phyloP scores from a whole-genome alignment of 1,140 invertebrate species.

The Hylyphantes graminicola region DNA sequence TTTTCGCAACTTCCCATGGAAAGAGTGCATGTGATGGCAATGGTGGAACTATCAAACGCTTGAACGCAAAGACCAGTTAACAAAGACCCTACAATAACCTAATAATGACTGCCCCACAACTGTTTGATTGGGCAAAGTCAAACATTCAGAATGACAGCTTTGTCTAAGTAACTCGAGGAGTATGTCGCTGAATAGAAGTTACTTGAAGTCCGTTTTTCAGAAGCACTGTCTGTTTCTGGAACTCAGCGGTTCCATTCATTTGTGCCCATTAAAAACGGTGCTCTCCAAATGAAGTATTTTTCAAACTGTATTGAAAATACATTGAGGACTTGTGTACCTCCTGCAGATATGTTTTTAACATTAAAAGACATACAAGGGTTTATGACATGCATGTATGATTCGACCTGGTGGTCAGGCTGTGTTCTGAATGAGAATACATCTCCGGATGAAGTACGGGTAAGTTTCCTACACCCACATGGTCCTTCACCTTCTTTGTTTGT shows the following conservation, averaged over 20 bases:
- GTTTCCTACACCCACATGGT: neutral
- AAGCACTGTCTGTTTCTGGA: neutral
- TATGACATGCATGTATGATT: neutral
- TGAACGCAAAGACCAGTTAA: constrained; percentile 37
- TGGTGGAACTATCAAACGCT: constrained; percentile 52
- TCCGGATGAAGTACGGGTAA: neutral
- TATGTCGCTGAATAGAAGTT: neutral
- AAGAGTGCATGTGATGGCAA: constrained; percentile 60
- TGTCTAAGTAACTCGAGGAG: neutral
- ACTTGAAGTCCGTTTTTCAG: neutral
- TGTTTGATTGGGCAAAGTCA: neutral
- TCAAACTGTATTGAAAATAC: neutral
- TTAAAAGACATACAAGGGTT: no score
- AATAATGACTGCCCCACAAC: no score
- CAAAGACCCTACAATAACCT: neutral
- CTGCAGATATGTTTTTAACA: neutral
- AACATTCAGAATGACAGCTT: neutral
- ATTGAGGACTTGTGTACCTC: neutral
- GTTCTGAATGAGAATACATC: no score
- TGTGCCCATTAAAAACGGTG: neutral
- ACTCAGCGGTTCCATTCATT: no score
- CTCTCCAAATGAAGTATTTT: neutral
- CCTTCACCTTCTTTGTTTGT: no score
- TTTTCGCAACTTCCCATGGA: constrained; percentile 40
- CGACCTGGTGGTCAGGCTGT: neutral